phyloP scores from a whole-genome alignment of 2,888 invertebrate genomes.

The Rosalia funebris region DNA sequence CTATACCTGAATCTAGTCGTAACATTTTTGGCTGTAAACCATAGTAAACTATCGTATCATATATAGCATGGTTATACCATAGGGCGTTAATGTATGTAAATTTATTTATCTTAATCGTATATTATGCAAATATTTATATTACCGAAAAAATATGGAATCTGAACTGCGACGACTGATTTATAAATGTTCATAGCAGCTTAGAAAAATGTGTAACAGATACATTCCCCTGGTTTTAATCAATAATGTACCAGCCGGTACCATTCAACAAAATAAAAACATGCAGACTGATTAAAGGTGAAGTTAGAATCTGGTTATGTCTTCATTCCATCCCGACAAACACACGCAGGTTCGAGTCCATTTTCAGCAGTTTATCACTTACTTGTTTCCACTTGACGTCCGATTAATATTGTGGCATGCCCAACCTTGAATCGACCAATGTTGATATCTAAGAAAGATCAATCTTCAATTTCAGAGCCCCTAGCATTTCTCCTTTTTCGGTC shows the following conservation, averaged over 20 bases:
- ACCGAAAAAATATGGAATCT: not conserved
- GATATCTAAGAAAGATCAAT: constrained; percentile 57
- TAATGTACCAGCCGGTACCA: constrained; percentile 53
- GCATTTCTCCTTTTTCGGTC: constrained; percentile 33
- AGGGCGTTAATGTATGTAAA: too few relatives aligned
- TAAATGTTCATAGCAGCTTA: not conserved
- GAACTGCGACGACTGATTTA: constrained; percentile 1
- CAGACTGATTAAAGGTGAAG: constrained; percentile 44
- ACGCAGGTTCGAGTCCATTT: constrained; percentile 63
- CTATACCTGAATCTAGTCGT: too few relatives aligned
- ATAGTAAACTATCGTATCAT: too few relatives aligned
- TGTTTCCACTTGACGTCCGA: constrained; percentile 64
- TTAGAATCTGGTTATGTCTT: constrained; percentile 60
- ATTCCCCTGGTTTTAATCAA: constrained; percentile 41
- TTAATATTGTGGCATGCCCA: constrained; percentile 65
- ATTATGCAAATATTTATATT: not conserved
- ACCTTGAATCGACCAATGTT: constrained; percentile 57
- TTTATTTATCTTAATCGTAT: not conserved
- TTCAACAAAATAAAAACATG: constrained; percentile 38
- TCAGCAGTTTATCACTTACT: constrained; percentile 65
- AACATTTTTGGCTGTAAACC: too few relatives aligned
- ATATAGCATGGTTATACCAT: too few relatives aligned
- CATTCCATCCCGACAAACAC: constrained; percentile 60
- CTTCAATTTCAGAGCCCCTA: constrained; percentile 48
- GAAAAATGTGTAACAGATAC: constrained; percentile 12